Evolutionary conservation across 92 coral and sea anemone species (phyloP), one percentile per base, ranked within the genome.

Genomic region (Bergia sp.): DNA sequence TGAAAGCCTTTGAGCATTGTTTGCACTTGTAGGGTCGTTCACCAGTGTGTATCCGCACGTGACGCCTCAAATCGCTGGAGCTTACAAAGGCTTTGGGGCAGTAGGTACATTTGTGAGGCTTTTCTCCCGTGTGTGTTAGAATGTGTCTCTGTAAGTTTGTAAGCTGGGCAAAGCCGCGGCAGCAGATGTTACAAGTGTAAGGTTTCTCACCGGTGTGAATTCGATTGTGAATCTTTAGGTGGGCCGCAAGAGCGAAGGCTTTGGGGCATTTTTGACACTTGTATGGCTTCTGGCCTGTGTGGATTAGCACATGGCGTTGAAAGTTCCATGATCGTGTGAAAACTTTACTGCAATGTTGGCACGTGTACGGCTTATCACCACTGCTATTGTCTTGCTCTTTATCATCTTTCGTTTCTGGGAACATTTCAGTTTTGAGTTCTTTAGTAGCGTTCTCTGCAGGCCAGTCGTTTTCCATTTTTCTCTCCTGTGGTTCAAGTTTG

Each of bases 71-170:
- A 85, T 97, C 99, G 90, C 99, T 97, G 45, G 99, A 97, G 89
- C 99, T 97, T 39, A 97, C 99, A 89, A 97, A 97, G 4, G 99
- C 99, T 84, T 97, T 97, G 53, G 99, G 99, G 80, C 99, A 97
- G 90, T 97, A 97, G 29, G 97, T 92, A 79, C 99, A 97, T 86
- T 97, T 97, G 90, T 97, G 99, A 0, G 99, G 99, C 50, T 97
- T 97, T 73, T 97, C 98, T 13, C 99, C 99, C 1, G 99, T 97
- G 89, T 97, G 99, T 36, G 99, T 97, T 61, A 97, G 89, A 77
- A 97, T 97, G 79, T 97, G 99, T 79, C 99, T 81, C 77, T 97
- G 99, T 29, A 97, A 94, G 83, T 97, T 97, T 7, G 99, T 97
- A 45, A 97, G 93, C 90, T 97, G 99, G 2, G 99, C 99, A 82